Base-by-base conservation (phyloP, 2,888 invertebrate species). In the Hyposoter dolosus region DNA sequence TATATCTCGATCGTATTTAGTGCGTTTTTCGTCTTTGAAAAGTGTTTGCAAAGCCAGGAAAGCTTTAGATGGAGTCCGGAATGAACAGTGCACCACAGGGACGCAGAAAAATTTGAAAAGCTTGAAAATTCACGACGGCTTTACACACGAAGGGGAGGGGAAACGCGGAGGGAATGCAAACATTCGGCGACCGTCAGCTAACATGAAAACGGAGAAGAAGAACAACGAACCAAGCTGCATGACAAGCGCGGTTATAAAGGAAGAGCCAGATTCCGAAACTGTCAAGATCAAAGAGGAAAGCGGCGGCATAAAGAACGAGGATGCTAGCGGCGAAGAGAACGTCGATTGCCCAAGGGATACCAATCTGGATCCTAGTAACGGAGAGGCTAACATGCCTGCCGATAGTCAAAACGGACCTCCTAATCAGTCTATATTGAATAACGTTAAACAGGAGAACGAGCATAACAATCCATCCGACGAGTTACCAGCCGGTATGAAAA, bases 191-290 rank as follows among this genome's bases (percentile, higher is more conserved):
- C 40, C 66, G 83, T 69, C 84, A 87, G 88, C 83, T 89, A 93
- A 91, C 87, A 94, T 94, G 94, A 94, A 94, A 93, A 94, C 94
- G 83, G 94, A 94, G 90, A 94, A 94, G 90, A 94, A 94, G 86
- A 81, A 92, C 65, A 93, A 89, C 88, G 94, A 94, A 89, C 91
- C 93, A 32, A 93, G 91, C 89, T 93, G 93, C 87, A 91, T 92
- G 88, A 89, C 93, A 79, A 91, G 91, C 75, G 91, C 93, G 50
- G 93, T 93, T 79, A 93, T 93, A 47, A 94, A 94, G 89, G 94
- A 94, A 86, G 94, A 94, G 75, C 91, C 93, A n/a, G 93, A 93
- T 76, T 80, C 92, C 1, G 93, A 93, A 78, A 85, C 92, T n/a
- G 92, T 93, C 19, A 94, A 94, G 84, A 93, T 94, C 82, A 94